A percentile compares a stretch with the other conserved stretches of the same genome.
Evolutionary conservation across 2,113 vertebrate species (phyloP).

Genomic region (Oryctolagus cuniculus): mOryCun1.1 NC_091445.1:66529001-66529500

Average conservation of each 20-base stretch:
- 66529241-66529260: not conserved
- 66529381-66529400: not conserved
- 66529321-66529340: not conserved
- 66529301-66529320: not conserved
- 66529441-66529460: not conserved
- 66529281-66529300: constrained; percentile 4
- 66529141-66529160: not conserved
- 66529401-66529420: not conserved
- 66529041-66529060: not conserved
- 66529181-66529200: not conserved
- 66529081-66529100: not conserved
- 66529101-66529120: too few species aligned
- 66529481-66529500: not conserved
- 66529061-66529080: not conserved
- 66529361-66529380: not conserved
- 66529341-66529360: not conserved
- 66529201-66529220: not conserved
- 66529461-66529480: not conserved
- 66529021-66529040: not conserved
- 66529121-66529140: not conserved
- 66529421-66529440: too few species aligned
- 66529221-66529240: not conserved
- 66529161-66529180: not conserved
- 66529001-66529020: accelerated
- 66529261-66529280: not conserved